Conservation (phyloP, 2,888 invertebrate species). For the Asteroscopus sphinx region DNA sequence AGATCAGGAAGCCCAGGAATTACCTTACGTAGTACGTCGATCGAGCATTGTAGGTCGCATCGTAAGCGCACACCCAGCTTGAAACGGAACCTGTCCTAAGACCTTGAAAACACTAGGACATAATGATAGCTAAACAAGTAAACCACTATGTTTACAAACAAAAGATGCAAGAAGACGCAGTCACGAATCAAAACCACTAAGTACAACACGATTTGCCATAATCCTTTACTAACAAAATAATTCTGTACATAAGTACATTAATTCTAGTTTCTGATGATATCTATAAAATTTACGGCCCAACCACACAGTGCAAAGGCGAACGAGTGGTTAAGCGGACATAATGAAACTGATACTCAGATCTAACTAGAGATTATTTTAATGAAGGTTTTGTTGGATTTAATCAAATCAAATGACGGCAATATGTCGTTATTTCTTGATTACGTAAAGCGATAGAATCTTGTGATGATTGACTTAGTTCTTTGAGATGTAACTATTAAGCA, state of each 20-base stretch:
- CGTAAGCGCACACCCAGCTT: background rate
- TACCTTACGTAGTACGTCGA: too few species aligned
- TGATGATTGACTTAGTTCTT: conserved; percentile 38
- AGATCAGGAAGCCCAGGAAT: too few species aligned
- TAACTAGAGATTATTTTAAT: conserved; percentile 58
- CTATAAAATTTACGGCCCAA: conserved; percentile 50
- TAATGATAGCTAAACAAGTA: conserved; percentile 11
- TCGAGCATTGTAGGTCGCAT: conserved; percentile 1
- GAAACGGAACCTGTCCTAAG: conserved; percentile 5
- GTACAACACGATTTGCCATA: conserved; percentile 44
- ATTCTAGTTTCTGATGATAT: conserved; percentile 55
- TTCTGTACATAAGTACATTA: conserved; percentile 44
- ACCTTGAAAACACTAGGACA: conserved; percentile 36
- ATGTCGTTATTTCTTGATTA: conserved; percentile 50
- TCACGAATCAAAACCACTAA: conserved; percentile 31
- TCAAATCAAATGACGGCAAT: conserved; percentile 51
- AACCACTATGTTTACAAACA: conserved; percentile 40
- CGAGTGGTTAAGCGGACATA: conserved; percentile 53
- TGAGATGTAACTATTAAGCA: conserved; percentile 25
- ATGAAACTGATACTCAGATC: conserved; percentile 57
- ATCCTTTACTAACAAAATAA: conserved; percentile 48
- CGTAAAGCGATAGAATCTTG: conserved; percentile 49
- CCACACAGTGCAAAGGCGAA: conserved; percentile 55
- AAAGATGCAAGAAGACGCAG: conserved; percentile 33
- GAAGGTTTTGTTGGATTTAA: conserved; percentile 58